Evolutionary conservation across 2,113 vertebrate genomes (phyloP), one percentile per base, ranked within the genome.

Genomic region (Prolemur simus): DNA sequence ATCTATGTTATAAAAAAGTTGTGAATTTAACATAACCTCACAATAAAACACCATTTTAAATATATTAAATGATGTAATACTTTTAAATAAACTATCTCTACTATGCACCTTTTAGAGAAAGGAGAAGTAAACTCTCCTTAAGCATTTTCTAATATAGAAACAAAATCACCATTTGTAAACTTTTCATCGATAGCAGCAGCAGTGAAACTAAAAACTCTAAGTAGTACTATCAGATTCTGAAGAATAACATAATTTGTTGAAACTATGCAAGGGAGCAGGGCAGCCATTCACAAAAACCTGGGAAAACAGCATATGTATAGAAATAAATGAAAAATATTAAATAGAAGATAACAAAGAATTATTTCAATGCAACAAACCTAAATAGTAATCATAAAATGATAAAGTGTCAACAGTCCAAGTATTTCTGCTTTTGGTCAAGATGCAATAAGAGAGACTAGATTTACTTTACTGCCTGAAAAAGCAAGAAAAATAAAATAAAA

Each of bases 121-220:
- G 27, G 29, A 96, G 37, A 95, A 91, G 29, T 86, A 82, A 85
- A 82, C 18, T 64, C 20, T 71, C 25, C 13, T 71, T 84, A 87
- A 95, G 7, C 12, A 81, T 81, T 73, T 93, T 92, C 32, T 91
- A 89, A 93, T 77, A 74, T 8, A 73, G 47, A 95, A 93, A 92
- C 14, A 91, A 84, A 84, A 90, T 56, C 9, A 81, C 54, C 3
- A 78, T 87, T 89, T 95, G 39, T 25, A 49, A 95, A 80, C 9
- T 14, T 89, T 78, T 95, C 25, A 76, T 77, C 34, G 86, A 37
- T 58, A 90, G 27, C 10, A 74, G 81, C 94, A 96, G 27, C 10
- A 83, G 15, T 94, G 34, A 96, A 89, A 94, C 20, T 63, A 76
- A 92, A 78, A 7, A 84, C 25, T 74, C 39, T n/a, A 73, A 49